Base-by-base conservation (phyloP, 2,797 vertebrate genomes). In the Tolypeutes matacus region DNA sequence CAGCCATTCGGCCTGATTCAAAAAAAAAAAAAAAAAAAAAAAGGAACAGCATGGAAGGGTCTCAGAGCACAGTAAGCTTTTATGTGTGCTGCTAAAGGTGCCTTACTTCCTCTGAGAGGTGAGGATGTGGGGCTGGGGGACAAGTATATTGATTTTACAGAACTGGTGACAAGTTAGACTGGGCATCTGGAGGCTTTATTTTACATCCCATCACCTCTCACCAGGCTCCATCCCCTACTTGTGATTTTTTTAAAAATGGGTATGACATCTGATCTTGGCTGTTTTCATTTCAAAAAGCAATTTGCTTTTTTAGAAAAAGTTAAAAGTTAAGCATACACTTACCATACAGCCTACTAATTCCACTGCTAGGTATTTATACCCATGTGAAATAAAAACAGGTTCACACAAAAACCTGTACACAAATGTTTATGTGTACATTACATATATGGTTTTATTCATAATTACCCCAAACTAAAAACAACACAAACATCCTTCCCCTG, bases 351-450 rank as follows among this genome's bases (percentile, higher is more conserved):
- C 75, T 69, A 69, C 25, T 83, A 83, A 83, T 69, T 21, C 20
- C 14, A 60, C 60, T 69, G 13, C 18, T 58, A 58, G 31, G 7
- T 83, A 69, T 69, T 60, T 83, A 46, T 46, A 83, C 76, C 42
- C 69, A 76, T 31, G n/a, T 82, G 85, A 81, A 46, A 82, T 75
- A 81, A 81, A 88, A 60, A 56, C 42, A 75, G 39, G 39, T 76
- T 89, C n/a, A 83, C 60, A 83, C 51, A 69, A 89, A 93, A 75
- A 29, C 69, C 23, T 75, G 31, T 49, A 65, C 11, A 65, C 60
- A 82, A 42, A 58, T 75, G n/a, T 51, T 81, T 82, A n/a, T 65
- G 69, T 92, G 51, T 86, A 86, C 14, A 67, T 60, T 49, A 14
- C 29, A 11, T 69, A 36, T 31, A 25, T 80, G 31, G 25, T 39